phyloP scores from a whole-genome alignment of 2,113 vertebrate species.

The Tachycineta bicolor region DNA sequence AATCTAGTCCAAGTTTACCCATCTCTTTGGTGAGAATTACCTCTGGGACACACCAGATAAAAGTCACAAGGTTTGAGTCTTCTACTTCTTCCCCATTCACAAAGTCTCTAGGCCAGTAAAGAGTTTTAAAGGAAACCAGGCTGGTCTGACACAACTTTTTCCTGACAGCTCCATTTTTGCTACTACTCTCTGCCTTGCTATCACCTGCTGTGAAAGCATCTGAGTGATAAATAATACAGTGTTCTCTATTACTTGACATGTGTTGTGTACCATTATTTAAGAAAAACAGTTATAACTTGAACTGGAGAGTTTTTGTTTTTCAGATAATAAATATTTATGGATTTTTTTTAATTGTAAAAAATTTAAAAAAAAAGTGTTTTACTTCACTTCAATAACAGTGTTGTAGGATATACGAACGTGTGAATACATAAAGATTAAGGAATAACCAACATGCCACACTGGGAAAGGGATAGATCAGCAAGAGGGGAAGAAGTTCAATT shows the following conservation, averaged over 20 bases:
- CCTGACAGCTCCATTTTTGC: not conserved
- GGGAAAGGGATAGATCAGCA: not conserved
- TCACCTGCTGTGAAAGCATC: not conserved
- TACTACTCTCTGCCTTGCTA: not conserved
- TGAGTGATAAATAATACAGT: not conserved
- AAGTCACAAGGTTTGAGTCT: not conserved
- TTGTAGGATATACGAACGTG: not conserved
- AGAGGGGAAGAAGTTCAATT: rapidly evolving
- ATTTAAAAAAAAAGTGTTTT: too few relatives aligned
- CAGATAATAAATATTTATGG: not conserved
- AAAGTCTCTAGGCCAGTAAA: not conserved
- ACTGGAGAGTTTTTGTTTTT: not conserved
- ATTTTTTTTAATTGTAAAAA: not conserved
- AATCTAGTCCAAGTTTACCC: not conserved
- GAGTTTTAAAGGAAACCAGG: not conserved
- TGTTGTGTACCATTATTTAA: not conserved
- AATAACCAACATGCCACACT: rapidly evolving
- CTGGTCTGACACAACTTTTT: not conserved
- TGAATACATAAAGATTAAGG: not conserved
- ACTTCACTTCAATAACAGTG: not conserved
- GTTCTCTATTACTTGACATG: not conserved
- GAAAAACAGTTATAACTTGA: not conserved
- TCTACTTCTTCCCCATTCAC: not conserved
- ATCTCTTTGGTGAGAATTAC: not conserved
- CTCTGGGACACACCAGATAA: not conserved